These are phyloP conservation scores for Autographa pulchrina DNA, from an alignment of 2,888 invertebrate genomes.

Conservation along the genomic window DNA sequence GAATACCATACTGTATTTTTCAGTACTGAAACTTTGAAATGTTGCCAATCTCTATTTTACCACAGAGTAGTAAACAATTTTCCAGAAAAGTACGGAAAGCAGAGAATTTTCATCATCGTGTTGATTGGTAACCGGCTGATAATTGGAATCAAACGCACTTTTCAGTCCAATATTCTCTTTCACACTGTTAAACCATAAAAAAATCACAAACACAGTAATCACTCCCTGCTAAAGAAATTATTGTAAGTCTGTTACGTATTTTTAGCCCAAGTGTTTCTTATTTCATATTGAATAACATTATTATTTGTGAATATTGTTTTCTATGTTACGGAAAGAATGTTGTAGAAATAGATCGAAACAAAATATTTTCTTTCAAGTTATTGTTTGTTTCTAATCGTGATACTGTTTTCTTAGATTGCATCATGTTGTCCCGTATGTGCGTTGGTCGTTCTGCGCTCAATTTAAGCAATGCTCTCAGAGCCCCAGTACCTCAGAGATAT, in stretches of 20 bases:
- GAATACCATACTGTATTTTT: too few relatives aligned
- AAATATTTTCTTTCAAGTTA: neutral
- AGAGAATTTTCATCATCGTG: slow-evolving; percentile 13
- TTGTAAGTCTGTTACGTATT: slow-evolving; percentile 22
- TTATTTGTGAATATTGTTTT: neutral
- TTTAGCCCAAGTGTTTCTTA: neutral
- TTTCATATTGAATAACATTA: slow-evolving; percentile 10
- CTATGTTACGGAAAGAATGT: neutral
- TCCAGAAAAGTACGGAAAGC: slow-evolving; percentile 6
- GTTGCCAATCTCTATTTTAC: neutral
- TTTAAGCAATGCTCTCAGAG: slow-evolving; percentile 77
- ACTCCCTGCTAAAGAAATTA: slow-evolving; percentile 20
- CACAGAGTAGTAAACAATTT: slow-evolving; percentile 16
- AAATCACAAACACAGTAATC: slow-evolving; percentile 25
- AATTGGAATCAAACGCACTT: slow-evolving; percentile 26
- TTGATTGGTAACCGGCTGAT: slow-evolving; percentile 23
- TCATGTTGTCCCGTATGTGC: slow-evolving; percentile 88
- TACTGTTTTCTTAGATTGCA: slow-evolving; percentile 65
- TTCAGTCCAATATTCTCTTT: slow-evolving; percentile 10
- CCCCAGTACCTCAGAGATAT: slow-evolving; percentile 82
- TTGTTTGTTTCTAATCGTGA: slow-evolving; percentile 2
- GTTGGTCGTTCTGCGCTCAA: slow-evolving; percentile 76
- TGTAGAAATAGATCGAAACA: neutral
- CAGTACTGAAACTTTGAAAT: neutral
- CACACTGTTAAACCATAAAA: slow-evolving; percentile 10